Evolutionary conservation across 1,140 invertebrate genomes (phyloP).

Genomic region (Euglossa dilemma): DNA sequence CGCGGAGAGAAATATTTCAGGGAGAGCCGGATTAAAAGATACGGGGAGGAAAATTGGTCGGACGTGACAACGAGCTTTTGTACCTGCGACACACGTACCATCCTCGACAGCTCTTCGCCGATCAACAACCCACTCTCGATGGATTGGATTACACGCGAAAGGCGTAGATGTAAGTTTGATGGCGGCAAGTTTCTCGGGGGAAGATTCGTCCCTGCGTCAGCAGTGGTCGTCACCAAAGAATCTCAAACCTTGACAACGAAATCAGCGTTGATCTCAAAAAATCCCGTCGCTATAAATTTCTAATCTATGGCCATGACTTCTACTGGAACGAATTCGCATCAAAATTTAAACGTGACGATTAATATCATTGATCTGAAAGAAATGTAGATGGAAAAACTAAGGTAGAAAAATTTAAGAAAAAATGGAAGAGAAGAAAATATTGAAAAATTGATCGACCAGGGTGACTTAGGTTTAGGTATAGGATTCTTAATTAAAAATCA

Average conservation of each 20-base stretch:
- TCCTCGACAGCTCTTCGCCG: conserved; percentile 8
- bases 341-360: too few relatives aligned
- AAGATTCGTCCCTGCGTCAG: conserved; percentile 36
- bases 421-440: too few relatives aligned
- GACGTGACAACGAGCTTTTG: conserved; percentile 9
- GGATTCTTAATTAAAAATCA: too few relatives aligned
- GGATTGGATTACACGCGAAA: conserved; percentile 60
- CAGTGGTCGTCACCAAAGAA: not conserved
- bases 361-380: too few relatives aligned
- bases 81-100: not conserved
- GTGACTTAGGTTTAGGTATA: too few relatives aligned
- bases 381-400: too few relatives aligned
- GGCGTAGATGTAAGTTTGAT: conserved; percentile 53
- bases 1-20: too few relatives aligned
- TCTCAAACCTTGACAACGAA: not conserved
- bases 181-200: conserved; percentile 39
- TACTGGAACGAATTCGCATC: too few relatives aligned
- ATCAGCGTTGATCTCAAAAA: too few relatives aligned
- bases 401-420: too few relatives aligned
- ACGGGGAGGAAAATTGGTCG: not conserved
- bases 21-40: not conserved
- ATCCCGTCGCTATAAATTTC: not conserved
- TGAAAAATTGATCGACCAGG: too few relatives aligned
- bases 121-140: conserved; percentile 28
- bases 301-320: too few relatives aligned